Base-by-base conservation (phyloP, 2,888 invertebrate species). In the Hermodice carunculata region DNA sequence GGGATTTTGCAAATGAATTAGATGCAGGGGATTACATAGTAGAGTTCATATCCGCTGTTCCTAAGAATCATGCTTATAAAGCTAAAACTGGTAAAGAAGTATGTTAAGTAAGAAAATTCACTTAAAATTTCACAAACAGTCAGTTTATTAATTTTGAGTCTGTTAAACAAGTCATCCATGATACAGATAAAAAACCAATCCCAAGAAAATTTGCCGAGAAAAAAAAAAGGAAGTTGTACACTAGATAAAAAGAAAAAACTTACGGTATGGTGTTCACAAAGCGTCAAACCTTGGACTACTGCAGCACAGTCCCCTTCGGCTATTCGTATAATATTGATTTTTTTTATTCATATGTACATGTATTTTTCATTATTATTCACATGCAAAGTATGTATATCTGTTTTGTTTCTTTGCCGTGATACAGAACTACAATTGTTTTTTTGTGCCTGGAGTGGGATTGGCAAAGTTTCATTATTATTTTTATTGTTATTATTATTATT, bases 181-280 rank as follows among this genome's bases (percentile, higher is more conserved):
- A 48, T 5, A 6, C 14, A 3, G 24, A 8, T 3, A 8, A 4
- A 14, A n/a, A 48, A 63, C 52, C 22, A 69, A 71, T 51, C 66
- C 66, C n/a, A 40, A 43, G 14, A 73, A 73, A 62, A 71, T 71
- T 40, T 64, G 46, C 11, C 54, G 73, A 92, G 79, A 92, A 91
- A n/a, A 11, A 11, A n/a, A 26, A n/a, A 86, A 93, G 94, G 66
- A 89, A 90, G 78, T 89, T 94, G 67, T 91, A 91, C 87, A 93
- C 93, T 84, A 89, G 90, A 81, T 93, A 71, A 69, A 51, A 52
- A 52, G 24, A 64, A 6, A 48, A 48, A 24, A 48, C 14, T 14
- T 48, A 22, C 29, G 8, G 29, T 28, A 48, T 70, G 61, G 67
- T 73, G 26, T 71, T 69, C 42, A 68, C 66, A 1, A 71, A 73